phyloP scores from a whole-genome alignment of 2,113 vertebrate species.

The Tor tambroides region DNA sequence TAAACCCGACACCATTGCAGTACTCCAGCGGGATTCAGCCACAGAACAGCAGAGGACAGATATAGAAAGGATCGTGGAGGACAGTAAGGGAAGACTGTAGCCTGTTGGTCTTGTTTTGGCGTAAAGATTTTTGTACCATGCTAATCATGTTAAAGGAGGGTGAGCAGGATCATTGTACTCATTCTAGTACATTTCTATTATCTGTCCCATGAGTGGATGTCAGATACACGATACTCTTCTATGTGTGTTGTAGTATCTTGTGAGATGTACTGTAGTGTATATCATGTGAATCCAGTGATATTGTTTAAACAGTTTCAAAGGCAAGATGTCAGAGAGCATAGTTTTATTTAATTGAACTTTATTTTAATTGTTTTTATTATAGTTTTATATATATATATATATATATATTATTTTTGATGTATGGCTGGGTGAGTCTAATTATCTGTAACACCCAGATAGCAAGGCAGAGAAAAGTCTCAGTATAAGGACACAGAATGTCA shows the following conservation, averaged over 20 bases:
- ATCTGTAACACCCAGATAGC: neutral
- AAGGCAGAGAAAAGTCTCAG: neutral
- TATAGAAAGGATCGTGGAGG: neutral
- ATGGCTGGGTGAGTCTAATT: neutral
- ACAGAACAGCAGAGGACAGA: neutral
- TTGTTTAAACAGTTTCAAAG: neutral
- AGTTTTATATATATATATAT: too few species aligned
- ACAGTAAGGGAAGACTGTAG: neutral
- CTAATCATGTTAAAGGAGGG: neutral
- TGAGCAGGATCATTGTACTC: neutral
- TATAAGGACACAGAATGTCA: neutral
- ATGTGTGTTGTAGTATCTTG: neutral
- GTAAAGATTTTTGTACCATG: neutral
- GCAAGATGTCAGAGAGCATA: neutral
- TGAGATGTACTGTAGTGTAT: neutral
- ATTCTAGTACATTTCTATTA: neutral
- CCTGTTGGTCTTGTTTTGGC: neutral
- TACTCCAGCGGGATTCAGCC: neutral
- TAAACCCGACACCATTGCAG: conserved; percentile 24
- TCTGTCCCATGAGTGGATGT: neutral
- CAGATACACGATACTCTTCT: neutral
- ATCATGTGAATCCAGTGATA: neutral
- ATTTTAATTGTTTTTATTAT: too few species aligned
- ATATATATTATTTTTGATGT: too few species aligned
- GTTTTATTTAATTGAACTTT: too few species aligned